A percentile compares a stretch with the other conserved stretches of the same genome.
Evolutionary conservation across 2,113 vertebrate species (phyloP).

Genomic region (Panthera leo): DNA sequence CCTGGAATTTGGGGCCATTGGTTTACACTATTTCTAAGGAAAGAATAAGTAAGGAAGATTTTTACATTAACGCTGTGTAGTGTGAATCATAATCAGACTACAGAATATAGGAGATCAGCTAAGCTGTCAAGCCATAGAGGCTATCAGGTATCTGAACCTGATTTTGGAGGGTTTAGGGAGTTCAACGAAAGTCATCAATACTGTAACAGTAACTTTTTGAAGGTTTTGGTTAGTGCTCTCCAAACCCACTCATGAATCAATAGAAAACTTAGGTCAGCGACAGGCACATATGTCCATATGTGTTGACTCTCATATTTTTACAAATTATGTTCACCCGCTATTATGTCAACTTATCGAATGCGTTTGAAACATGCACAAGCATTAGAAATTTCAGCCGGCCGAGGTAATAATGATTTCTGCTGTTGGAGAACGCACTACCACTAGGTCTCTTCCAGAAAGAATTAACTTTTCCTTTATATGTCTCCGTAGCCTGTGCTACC

Average conservation of each 20-base stretch:
- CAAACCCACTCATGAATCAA: neutral
- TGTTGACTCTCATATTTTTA: neutral
- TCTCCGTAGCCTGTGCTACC: neutral
- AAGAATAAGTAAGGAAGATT: neutral
- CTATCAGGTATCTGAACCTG: neutral
- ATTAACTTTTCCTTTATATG: neutral
- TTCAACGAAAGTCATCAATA: neutral
- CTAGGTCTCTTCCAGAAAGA: neutral
- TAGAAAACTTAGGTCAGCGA: neutral
- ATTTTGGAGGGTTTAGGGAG: neutral
- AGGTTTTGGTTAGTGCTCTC: neutral
- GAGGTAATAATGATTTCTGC: neutral
- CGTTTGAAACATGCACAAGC: neutral
- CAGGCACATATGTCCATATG: neutral
- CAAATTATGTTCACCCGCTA: neutral
- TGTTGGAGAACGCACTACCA: neutral
- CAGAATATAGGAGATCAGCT: neutral
- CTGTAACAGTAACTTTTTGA: neutral
- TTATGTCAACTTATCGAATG: neutral
- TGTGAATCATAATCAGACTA: neutral
- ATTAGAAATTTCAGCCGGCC: neutral
- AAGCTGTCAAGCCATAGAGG: neutral
- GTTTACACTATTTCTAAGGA: neutral
- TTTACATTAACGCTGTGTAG: neutral
- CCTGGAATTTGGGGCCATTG: neutral